Base-by-base conservation (phyloP, 2,888 invertebrate species). In the Orchestes rusci region DNA sequence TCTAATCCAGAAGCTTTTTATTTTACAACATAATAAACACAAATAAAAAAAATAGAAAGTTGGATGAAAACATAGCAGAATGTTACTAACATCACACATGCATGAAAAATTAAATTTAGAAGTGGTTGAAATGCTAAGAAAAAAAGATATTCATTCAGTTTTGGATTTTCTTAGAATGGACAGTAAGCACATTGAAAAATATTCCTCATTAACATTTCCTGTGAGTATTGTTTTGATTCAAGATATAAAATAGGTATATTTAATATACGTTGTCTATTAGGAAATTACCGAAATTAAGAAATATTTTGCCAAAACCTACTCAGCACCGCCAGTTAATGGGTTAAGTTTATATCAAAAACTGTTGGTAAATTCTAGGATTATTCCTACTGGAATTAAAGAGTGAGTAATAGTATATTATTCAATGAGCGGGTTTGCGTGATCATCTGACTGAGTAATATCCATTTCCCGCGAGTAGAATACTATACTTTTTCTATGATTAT, bases 81-180 rank as follows among this genome's bases (percentile, higher is more conserved):
- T 16, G 18, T 15, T 31, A 23, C 27, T 43, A 12, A 35, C 37
- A 7, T 8, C 19, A 29, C 17, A 33, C 33, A 23, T 8, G 7
- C 45, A 45, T 15, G 12, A 15, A 4, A 29, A 62, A 36, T 58
- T 81, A 10, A 68, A 70, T 2, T 67, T 72, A 48, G 59, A 56
- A 45, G 56, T 71, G 17, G 36, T 79, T 18, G 65, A 70, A 51
- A 58, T 57, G 47, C 67, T 82, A n/a, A 56, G 65, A 32, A 67
- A 67, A 43, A 73, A 73, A 57, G 71, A 73, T 38, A 74, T 82
- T 45, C 66, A 58, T 48, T 77, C 76, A 7, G 63, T 76, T 29
- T 58, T 72, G 23, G 75, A 82, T 56, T 79, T 80, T 62, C 62
- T 80, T 45, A 64, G 71, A 53, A 71, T 73, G 57, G 74, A 79